phyloP scores from a whole-genome alignment of 2,113 vertebrate species.

The Rhea americana region DNA sequence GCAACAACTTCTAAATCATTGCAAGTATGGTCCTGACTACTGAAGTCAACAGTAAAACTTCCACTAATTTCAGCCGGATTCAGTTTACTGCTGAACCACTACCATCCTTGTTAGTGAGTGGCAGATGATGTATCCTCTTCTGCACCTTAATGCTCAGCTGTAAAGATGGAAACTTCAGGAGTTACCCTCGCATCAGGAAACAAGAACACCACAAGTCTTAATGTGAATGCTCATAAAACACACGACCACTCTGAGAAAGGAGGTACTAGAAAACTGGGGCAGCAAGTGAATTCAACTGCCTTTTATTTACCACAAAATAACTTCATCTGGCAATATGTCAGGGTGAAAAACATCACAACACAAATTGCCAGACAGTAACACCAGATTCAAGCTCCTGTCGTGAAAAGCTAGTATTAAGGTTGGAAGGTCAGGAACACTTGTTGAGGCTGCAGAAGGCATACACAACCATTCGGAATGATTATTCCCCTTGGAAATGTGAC shows the following conservation, averaged over 20 bases:
- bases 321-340: background rate
- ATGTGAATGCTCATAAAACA: accelerated
- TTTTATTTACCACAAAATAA: constrained; percentile 4
- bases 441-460: background rate
- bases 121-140: background rate
- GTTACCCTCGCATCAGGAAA: background rate
- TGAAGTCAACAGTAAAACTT: background rate
- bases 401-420: background rate
- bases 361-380: background rate
- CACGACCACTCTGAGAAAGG: background rate
- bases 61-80: background rate
- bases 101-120: background rate
- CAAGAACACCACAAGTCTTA: background rate
- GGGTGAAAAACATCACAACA: background rate
- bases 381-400: background rate
- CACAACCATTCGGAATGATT: background rate
- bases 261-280: background rate
- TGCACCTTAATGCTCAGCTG: background rate
- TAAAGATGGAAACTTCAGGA: background rate
- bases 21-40: background rate
- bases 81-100: background rate
- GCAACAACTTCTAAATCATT: background rate
- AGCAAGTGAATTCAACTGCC: background rate
- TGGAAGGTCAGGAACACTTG: background rate
- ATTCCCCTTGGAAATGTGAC: background rate